A percentile compares a stretch with the other conserved stretches of the same genome.
Evolutionary conservation across 1,140 invertebrate species (phyloP).

Genomic region (Armadillidium nasatum): DNA sequence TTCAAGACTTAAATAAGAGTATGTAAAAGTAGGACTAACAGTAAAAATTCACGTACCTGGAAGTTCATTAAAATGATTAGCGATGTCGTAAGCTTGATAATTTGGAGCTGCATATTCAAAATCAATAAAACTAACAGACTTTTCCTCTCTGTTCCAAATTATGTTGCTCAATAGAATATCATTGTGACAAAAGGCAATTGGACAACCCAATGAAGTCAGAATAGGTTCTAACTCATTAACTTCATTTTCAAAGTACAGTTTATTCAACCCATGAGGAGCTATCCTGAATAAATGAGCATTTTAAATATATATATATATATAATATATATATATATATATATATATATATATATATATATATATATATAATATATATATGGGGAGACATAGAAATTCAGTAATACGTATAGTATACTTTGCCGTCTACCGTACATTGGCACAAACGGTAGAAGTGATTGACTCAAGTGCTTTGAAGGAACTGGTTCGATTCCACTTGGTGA

Average conservation of each 20-base stretch:
- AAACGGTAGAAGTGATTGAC: too few species aligned
- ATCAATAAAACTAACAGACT: constrained; percentile 76
- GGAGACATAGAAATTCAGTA: too few species aligned
- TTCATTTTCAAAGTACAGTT: constrained; percentile 27
- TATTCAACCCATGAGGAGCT: constrained; percentile 29
- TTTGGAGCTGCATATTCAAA: constrained; percentile 94
- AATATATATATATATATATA: too few species aligned
- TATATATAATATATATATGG: too few species aligned
- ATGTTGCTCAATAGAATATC: constrained; percentile 93
- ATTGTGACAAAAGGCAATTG: constrained; percentile 95
- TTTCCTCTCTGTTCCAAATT: constrained; percentile 63
- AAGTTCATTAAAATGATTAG: constrained; percentile 97
- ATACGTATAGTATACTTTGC: too few species aligned
- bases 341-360: too few species aligned
- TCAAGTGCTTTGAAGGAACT: too few species aligned
- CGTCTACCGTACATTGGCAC: too few species aligned
- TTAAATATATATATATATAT: neutral
- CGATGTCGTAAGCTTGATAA: constrained; percentile 94
- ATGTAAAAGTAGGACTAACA: too few species aligned
- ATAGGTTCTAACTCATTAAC: constrained; percentile 23
- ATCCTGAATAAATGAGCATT: constrained; percentile 22
- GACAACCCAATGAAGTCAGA: constrained; percentile 47
- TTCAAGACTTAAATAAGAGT: too few species aligned
- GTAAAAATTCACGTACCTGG: constrained; percentile 73
- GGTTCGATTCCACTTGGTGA: too few species aligned